These are phyloP conservation scores for Tetramorium alpestre DNA, from an alignment of 1,140 invertebrate genomes.

Conservation along the genomic window DNA sequence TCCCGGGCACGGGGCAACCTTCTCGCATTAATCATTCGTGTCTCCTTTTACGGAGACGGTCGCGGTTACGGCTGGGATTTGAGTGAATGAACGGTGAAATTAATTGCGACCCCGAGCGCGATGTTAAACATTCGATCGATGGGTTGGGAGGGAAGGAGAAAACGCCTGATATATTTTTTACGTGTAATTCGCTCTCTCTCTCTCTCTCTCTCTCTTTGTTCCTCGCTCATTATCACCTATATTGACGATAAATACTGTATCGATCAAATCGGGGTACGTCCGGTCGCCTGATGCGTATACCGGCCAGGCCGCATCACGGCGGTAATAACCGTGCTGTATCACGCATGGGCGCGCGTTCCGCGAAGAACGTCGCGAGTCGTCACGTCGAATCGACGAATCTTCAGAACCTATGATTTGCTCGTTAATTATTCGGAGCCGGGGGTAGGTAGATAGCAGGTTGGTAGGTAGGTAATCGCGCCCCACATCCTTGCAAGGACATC, in stretches of 20 bases:
- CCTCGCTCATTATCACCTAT: not conserved
- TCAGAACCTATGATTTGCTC: not conserved
- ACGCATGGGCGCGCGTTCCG: conserved; percentile 30
- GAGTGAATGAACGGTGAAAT: conserved; percentile 19
- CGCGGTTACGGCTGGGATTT: not conserved
- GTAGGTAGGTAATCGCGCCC: conserved; percentile 35
- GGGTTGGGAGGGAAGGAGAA: not conserved
- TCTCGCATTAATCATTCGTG: conserved; percentile 38
- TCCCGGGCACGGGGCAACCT: not conserved
- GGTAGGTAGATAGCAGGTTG: not conserved
- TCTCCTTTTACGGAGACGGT: not conserved
- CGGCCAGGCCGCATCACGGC: conserved; percentile 7
- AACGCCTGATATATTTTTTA: not conserved
- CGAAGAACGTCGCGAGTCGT: conserved; percentile 25
- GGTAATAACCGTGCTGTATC: conserved; percentile 42
- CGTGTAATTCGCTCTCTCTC: not conserved
- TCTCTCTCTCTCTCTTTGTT: not conserved
- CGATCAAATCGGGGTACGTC: conserved; percentile 26
- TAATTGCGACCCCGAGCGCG: conserved; percentile 20
- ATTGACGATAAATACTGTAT: not conserved
- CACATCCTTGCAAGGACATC: conserved; percentile 66
- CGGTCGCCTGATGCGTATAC: conserved; percentile 30
- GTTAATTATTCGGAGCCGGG: not conserved
- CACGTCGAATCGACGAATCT: conserved; percentile 16
- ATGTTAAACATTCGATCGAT: not conserved